Evolutionary conservation across 2,888 invertebrate species (phyloP), one percentile per base, ranked within the genome.

Genomic region (Acanthococcus lagerstroemiae): DNA sequence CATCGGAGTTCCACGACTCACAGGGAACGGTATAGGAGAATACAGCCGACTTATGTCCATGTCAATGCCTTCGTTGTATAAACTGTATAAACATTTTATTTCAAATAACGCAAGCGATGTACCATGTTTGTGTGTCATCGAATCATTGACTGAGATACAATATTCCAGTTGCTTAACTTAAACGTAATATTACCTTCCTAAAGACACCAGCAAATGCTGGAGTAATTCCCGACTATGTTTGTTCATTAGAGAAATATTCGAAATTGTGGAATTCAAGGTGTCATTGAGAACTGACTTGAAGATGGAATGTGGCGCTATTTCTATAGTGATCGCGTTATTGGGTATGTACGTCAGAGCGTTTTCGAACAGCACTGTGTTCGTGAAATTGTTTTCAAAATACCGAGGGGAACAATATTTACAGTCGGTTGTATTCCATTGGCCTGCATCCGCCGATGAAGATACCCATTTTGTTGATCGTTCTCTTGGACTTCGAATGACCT

Each of bases 181-280:
- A n/a, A n/a, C n/a, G n/a, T n/a, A n/a, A n/a, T n/a, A n/a, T 79
- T 73, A 84, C 84, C 83, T 83, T 73, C 87, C 87, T 55, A 87
- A 72, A 27, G 83, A 83, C 46, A 79, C 79, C 17, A 85, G 76
- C 45, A 87, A 74, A 22, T 82, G 80, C 69, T 82, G 80, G 0
- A 82, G 77, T 44, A 70, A 69, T 71, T 81, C 76, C 1, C 75
- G 74, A 69, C 79, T 77, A 54, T 76, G 76, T 63, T 79, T 74
- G 71, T 80, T 81, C 77, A 82, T 81, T 46, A 83, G 75, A 5
- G 82, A 79, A 65, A 82, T 74, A 72, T 80, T 80, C 55, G 76
- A 73, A 69, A 71, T 48, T 77, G 75, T 21, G 83, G 74, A 2
- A 80, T 79, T 58, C 82, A 75, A 50, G 7, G 66, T 50, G 1